phyloP scores from a whole-genome alignment of 1,140 invertebrate species.

The Hyles vespertilio region DNA sequence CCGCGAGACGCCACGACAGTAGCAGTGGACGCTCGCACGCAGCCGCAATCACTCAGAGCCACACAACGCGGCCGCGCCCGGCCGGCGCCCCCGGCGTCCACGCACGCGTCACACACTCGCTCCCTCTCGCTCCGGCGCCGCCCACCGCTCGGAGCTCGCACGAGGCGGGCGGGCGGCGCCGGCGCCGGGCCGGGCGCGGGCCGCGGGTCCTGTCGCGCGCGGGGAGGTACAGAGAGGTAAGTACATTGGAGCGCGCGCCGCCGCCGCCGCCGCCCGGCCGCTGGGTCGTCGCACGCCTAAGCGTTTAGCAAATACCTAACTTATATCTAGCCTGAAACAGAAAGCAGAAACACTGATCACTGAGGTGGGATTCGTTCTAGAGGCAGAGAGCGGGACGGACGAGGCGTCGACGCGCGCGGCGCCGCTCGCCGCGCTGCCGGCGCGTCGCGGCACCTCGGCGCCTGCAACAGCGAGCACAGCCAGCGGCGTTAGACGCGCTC shows the following conservation, averaged over 20 bases:
- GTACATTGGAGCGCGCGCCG: constrained; percentile 47
- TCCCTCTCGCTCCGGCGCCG: constrained; percentile 1
- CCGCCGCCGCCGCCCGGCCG: constrained; percentile 30
- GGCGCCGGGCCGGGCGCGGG: constrained; percentile 1
- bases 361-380: constrained; percentile 29
- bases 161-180: background rate
- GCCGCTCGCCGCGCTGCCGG: constrained; percentile 22
- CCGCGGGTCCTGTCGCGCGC: constrained; percentile 17
- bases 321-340: constrained; percentile 71
- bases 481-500: constrained; percentile 27
- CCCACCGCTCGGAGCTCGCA: background rate
- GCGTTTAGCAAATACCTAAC: constrained; percentile 55
- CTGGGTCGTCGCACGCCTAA: constrained; percentile 25
- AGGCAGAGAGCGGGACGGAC: constrained; percentile 14
- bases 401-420: constrained; percentile 19
- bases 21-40: constrained; percentile 21
- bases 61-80: background rate
- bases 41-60: constrained; percentile 1
- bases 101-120: constrained; percentile 8
- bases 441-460: constrained; percentile 19
- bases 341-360: constrained; percentile 67
- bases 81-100: background rate
- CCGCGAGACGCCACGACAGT: background rate
- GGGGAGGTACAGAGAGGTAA: constrained; percentile 32
- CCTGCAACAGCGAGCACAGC: constrained; percentile 48